Conservation (phyloP, 53 echinoderm and acorn worm species). For the Pentamera pediparva region DNA sequence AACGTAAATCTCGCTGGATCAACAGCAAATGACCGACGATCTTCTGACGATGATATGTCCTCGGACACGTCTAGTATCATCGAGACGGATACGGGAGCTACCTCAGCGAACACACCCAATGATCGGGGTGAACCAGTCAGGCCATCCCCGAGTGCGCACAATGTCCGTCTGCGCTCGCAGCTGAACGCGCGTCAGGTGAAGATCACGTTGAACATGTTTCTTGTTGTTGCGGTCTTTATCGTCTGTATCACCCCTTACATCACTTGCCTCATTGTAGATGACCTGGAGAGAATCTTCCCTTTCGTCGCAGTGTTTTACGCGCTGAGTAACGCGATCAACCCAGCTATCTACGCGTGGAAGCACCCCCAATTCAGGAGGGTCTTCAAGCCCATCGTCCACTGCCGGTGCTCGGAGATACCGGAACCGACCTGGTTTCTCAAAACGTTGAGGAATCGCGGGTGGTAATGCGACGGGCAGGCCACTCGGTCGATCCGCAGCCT, state of each 20-base stretch:
- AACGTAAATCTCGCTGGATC: no score
- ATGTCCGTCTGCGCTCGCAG: not conserved
- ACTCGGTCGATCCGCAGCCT: no score
- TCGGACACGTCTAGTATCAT: no score
- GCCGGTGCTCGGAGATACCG: slow-evolving; percentile 13
- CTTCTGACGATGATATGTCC: no score
- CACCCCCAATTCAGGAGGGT: slow-evolving; percentile 33
- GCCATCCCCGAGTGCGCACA: no score
- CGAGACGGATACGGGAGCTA: no score
- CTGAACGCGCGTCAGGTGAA: slow-evolving; percentile 19
- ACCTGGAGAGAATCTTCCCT: not conserved
- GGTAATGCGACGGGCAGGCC: not conserved
- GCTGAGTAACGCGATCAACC: slow-evolving; percentile 19
- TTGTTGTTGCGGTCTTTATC: slow-evolving; percentile 1
- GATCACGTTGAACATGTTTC: slow-evolving; percentile 21
- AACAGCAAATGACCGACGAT: no score
- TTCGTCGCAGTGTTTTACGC: slow-evolving; percentile 24
- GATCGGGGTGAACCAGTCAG: no score
- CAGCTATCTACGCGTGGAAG: slow-evolving; percentile 26
- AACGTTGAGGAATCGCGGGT: not conserved
- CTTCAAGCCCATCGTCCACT: slow-evolving; percentile 28
- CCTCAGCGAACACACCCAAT: no score
- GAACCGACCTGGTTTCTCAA: not conserved
- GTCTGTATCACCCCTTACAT: slow-evolving; percentile 6
- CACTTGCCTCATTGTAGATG: not conserved